Base-by-base conservation (phyloP, 2,888 invertebrate genomes). In the Hirtodrosophila histrioides region DNA sequence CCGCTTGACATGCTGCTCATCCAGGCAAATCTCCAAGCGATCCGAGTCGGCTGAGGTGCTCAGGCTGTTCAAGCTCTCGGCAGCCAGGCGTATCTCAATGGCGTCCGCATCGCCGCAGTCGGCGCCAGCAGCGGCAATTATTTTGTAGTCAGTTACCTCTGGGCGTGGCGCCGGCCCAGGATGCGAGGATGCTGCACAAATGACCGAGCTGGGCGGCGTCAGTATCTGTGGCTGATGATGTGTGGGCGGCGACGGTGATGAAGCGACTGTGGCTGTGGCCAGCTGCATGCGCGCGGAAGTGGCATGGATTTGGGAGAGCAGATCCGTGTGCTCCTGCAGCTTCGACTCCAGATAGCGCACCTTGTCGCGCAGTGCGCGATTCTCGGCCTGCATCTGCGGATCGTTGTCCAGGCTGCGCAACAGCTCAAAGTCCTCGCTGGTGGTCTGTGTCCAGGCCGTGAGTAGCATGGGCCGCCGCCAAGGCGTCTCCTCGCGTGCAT, bases 381-480 rank as follows among this genome's bases (percentile, higher is more conserved):
- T 84, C 37, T 77, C 72, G 3, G 72, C 64, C 24, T 77, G 69
- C 29, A 73, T 5, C 7, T 72, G 67, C 6, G 63, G 49, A 29
- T 76, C 62, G 0, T 45, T 24, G n/a, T 53, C 44, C 4, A 74
- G 48, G 0, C 51, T 60, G 37, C 54, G 66, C 31, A 81, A 10
- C 36, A 88, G 8, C 12, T 69, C 69, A 23, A 88, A 87, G 50
- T 89, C 89, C 2, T 81, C 79, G 29, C 54, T 49, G 0, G 72
- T 69, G 1, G 90, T 90, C 60, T 90, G 90, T 1, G 90, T 78
- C 89, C 90, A 90, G 7, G 89, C 76, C 10, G 76, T 79, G 3
- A 90, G 56, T 56, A 68, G 53, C 72, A 89, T 75, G 78, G 36
- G 4, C 43, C 27, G 44, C 17, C 56, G 11, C 53, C 23, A 50